A percentile compares a stretch with the other conserved stretches of the same genome.
phyloP scores from a whole-genome alignment of 2,113 vertebrate genomes.

The Cyprinodon brontotheroides region DNA sequence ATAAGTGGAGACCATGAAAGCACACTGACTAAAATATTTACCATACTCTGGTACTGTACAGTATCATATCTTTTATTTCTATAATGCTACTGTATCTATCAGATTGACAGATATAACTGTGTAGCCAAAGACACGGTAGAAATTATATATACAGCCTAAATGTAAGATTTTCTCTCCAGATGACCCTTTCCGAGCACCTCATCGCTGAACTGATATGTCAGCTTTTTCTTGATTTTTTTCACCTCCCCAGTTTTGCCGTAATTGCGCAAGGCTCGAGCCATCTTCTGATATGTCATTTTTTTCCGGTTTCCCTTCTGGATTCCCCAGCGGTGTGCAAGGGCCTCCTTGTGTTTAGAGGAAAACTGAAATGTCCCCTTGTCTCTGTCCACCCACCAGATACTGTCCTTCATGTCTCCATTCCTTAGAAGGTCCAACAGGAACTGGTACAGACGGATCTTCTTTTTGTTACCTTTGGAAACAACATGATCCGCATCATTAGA shows the following conservation, averaged over 20 bases:
- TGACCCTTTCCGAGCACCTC: constrained; percentile 91
- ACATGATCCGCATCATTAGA: constrained; percentile 17
- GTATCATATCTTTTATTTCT: constrained; percentile 5
- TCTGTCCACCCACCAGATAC: constrained; percentile 99
- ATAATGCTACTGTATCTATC: constrained; percentile 19
- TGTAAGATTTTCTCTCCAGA: constrained; percentile 87
- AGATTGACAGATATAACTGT: constrained; percentile 8
- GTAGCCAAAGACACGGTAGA: constrained; percentile 14
- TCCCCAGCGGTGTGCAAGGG: constrained; percentile 94
- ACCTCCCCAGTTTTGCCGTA: constrained; percentile 99
- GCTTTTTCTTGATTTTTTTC: constrained; percentile 98
- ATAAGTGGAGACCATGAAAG: not conserved
- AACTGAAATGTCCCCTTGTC: constrained; percentile 99
- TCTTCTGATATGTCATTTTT: constrained; percentile 99
- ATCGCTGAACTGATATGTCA: constrained; percentile 98
- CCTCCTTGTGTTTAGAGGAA: constrained; percentile 99
- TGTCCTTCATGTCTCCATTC: constrained; percentile 97
- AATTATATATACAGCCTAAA: constrained; percentile 59
- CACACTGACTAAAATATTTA: not conserved
- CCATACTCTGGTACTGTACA: constrained; percentile 9
- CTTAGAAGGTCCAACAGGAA: constrained; percentile 96
- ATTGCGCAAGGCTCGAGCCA: constrained; percentile 97
- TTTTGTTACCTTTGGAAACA: constrained; percentile 89
- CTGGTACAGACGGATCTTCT: constrained; percentile 98
- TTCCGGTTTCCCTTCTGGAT: constrained; percentile 98